Evolutionary conservation across 1,140 invertebrate genomes (phyloP), one percentile per base, ranked within the genome.

Genomic region (Drosophila mayri): DNA sequence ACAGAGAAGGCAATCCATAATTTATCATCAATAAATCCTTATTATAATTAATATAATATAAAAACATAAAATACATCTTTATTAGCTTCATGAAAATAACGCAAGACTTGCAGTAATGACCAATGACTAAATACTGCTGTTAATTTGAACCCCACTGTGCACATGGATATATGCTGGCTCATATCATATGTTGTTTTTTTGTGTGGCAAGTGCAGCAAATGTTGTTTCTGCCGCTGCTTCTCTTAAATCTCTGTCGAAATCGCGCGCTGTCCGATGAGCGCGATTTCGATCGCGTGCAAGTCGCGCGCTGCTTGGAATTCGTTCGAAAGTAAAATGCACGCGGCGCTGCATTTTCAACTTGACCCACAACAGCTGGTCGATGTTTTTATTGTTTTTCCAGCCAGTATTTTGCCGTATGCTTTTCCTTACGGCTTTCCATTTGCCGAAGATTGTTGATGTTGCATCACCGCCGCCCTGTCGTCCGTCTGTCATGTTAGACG

Each of bases 271-370:
- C 41, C 18, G 68, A 35, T 64, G 41, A 38, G 66, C 44, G 74
- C 78, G 65, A 41, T 87, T 87, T 73, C 38, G 67, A 54, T 49
- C 73, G 81, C 81, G 72, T 40, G 71, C 72, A 68, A 86, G 41
- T 73, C 76, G 83, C 83, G 41, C 60, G 74, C 75, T 62, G 52
- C 43, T 61, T 35, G 72, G 40, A 49, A 44, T 44, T 77, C 32
- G 57, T 44, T 64, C 59, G 55, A 77, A 83, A 85, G 64, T 65
- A 50, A 64, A 76, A 64, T 46, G 63, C 65, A 28, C 59, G 68
- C 66, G 58, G 37, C 43, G 72, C 63, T 80, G 84, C 85, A 84
- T 88, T 85, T 88, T 88, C 81, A 88, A 88, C 84, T 88, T 88
- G 84, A 88, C 84, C 84, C 85, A 88, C 85, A 88, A 81, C 30